Base-by-base conservation (phyloP, 2,888 invertebrate genomes). In the Drosophila paranaensis region DNA sequence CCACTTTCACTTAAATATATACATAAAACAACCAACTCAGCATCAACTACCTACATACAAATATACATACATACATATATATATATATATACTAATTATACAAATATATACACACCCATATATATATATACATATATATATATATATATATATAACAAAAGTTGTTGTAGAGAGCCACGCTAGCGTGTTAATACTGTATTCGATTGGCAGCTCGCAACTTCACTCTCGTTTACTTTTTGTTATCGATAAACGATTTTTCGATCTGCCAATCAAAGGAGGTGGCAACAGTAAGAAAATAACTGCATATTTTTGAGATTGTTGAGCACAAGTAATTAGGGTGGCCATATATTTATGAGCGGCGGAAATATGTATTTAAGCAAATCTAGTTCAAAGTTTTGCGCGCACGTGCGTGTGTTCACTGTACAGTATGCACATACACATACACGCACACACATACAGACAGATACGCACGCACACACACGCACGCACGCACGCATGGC, bases 241-340 rank as follows among this genome's bases (percentile, higher is more conserved):
- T 55, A 13, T 42, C 13, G 42, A 33, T 4, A 16, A 40, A 30
- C 54, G 54, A 40, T 10, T 54, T 30, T 40, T 74, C 65, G 77
- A n/a, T 45, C 72, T 88, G 87, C 71, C 81, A 86, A 65, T 74
- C 81, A 87, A 74, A 56, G 37, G 89, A 74, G 55, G 37, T 60
- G 27, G 20, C 3, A 30, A 37, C 14, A 37, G 53, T 16, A 20
- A 14, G 13, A 25, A 27, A 40, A 39, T 53, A 57, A 37, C 16
- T 37, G 46, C 55, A 68, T 77, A 77, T 76, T 79, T 76, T 76
- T 76, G 76, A 75, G 71, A 76, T 76, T 76, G 79, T 76, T 70
- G 61, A 61, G 79, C 79, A 76, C 75, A 67, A 64, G 60, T 39
- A 39, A 51, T 60, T 53, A 53, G 25, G 55, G n/a, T 50, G 57